Percentiles rank a stretch among this genome's conserved stretches.
Evolutionary conservation across 2,797 vertebrate species (phyloP).

Genomic region (Triplophysa yarkandensis): DNA sequence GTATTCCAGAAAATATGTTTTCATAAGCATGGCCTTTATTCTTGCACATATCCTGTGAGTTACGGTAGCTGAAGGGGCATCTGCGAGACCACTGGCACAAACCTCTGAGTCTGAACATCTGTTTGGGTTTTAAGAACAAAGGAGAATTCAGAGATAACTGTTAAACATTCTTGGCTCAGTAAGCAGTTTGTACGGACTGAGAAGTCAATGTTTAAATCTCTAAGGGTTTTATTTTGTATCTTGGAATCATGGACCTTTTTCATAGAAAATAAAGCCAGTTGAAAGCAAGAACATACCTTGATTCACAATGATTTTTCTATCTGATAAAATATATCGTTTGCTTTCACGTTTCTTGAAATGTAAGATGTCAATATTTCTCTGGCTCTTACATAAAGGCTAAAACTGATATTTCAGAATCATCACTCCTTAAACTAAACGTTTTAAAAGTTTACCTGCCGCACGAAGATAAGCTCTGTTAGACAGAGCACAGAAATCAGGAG

Average conservation of each 20-base stretch:
- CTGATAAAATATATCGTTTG: slow-evolving; percentile 1
- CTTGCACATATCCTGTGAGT: slow-evolving; percentile 34
- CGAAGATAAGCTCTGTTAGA: not conserved
- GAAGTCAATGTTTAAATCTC: slow-evolving; percentile 40
- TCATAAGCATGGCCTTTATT: slow-evolving; percentile 44
- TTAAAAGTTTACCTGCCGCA: not conserved
- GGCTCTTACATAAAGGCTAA: slow-evolving; percentile 15
- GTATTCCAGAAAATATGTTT: slow-evolving; percentile 49
- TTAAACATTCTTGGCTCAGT: slow-evolving; percentile 57
- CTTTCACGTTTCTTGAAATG: slow-evolving; percentile 33
- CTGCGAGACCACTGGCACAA: slow-evolving; percentile 48
- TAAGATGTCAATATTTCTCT: slow-evolving; percentile 14
- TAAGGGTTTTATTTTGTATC: slow-evolving; percentile 39
- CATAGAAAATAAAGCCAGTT: no score
- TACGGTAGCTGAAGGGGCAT: slow-evolving; percentile 56
- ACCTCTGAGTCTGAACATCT: slow-evolving; percentile 64
- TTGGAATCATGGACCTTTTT: not conserved
- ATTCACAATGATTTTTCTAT: not conserved
- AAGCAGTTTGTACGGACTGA: slow-evolving; percentile 57
- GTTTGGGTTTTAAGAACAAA: slow-evolving; percentile 69
- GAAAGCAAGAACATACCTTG: no score
- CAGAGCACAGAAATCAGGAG: slow-evolving; percentile 32
- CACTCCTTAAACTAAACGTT: slow-evolving; percentile 3
- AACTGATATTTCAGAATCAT: slow-evolving; percentile 6
- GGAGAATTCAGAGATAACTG: slow-evolving; percentile 63